These are phyloP conservation scores for Philonicus albiceps DNA, from an alignment of 2,888 invertebrate genomes.

Conservation along the genomic window DNA sequence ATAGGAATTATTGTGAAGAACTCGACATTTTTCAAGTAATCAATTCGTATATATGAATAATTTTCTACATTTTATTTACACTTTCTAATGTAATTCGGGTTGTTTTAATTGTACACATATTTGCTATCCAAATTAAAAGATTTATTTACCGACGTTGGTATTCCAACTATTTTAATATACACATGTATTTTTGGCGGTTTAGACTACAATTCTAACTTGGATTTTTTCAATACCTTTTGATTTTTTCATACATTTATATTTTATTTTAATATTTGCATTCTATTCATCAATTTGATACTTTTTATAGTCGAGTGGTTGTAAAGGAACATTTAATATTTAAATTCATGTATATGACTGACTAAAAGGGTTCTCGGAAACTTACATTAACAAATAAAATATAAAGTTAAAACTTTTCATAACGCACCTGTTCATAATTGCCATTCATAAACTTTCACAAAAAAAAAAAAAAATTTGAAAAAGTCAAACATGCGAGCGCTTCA, in stretches of 20 bases:
- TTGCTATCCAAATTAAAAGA: neutral
- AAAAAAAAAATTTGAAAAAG: neutral
- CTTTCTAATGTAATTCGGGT: too few relatives aligned
- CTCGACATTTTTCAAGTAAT: too few relatives aligned
- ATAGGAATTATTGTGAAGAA: too few relatives aligned
- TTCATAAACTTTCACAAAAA: neutral
- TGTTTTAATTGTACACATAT: too few relatives aligned
- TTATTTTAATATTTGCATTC: neutral
- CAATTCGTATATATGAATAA: too few relatives aligned
- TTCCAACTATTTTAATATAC: neutral
- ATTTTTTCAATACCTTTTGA: too few relatives aligned
- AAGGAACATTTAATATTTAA: neutral
- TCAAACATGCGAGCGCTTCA: neutral
- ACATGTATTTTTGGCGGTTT: neutral
- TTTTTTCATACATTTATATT: too few relatives aligned
- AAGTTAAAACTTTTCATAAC: neutral
- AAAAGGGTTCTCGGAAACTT: neutral
- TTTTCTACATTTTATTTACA: too few relatives aligned
- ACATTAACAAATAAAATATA: neutral
- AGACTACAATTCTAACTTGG: neutral
- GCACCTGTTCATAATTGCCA: neutral
- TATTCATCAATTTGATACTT: neutral
- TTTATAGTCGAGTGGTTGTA: too few relatives aligned
- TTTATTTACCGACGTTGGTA: neutral
- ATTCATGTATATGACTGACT: neutral